phyloP scores from a whole-genome alignment of 1,140 invertebrate genomes.

The Semibalanus balanoides region DNA sequence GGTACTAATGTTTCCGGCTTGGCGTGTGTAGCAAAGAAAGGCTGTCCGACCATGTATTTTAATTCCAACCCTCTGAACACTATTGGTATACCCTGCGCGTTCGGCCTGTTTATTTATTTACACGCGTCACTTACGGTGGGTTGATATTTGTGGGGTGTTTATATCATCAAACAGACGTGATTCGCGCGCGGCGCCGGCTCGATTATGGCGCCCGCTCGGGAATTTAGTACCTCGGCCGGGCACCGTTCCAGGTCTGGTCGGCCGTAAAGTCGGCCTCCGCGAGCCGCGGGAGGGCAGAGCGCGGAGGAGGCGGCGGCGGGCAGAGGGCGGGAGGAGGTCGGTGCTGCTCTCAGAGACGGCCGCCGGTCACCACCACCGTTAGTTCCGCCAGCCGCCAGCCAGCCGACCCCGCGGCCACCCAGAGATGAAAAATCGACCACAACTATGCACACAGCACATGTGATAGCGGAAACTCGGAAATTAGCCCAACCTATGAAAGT shows the following conservation, averaged over 20 bases:
- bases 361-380: background rate
- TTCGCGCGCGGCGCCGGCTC: background rate
- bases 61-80: no score
- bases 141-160: background rate
- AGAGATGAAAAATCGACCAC: no score
- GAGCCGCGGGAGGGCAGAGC: no score
- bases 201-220: background rate
- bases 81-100: no score
- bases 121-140: background rate
- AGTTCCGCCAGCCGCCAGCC: no score
- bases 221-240: background rate
- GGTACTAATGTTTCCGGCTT: no score
- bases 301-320: background rate
- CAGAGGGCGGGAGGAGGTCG: background rate
- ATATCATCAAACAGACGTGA: background rate
- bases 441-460: no score
- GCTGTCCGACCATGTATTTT: no score
- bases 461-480: no score
- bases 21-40: no score
- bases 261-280: background rate
- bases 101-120: background rate
- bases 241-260: background rate
- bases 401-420: no score
- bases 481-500: no score
- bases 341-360: background rate